Evolutionary conservation across 2,113 vertebrate species (phyloP).

Genomic region (Irena cyanogastra): DNA sequence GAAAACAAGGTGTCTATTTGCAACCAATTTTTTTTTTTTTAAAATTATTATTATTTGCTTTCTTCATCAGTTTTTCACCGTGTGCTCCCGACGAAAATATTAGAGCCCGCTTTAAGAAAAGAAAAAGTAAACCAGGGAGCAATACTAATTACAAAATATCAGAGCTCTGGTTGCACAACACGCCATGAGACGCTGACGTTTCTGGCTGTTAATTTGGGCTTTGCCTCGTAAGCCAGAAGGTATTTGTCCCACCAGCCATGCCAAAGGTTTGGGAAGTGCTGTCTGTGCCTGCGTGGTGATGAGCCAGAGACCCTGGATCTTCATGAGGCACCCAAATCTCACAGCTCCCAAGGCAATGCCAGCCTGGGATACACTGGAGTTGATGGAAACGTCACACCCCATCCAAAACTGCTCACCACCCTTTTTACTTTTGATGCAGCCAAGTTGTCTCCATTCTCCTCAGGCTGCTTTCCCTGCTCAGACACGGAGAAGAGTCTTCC

Average conservation of each 20-base stretch:
- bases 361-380: background rate
- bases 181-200: background rate
- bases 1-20: background rate
- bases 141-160: slow-evolving; percentile 23
- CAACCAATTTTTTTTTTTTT: background rate
- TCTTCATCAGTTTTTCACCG: background rate
- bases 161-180: slow-evolving; percentile 3
- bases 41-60: background rate
- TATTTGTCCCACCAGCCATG: background rate
- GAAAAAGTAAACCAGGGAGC: background rate
- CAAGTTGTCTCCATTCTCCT: background rate
- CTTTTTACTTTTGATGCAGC: background rate
- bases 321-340: background rate
- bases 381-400: background rate
- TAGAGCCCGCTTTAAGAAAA: background rate
- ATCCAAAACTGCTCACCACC: background rate
- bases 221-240: background rate
- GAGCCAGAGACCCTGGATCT: background rate
- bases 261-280: background rate
- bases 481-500: background rate
- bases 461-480: background rate
- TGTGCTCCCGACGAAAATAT: background rate
- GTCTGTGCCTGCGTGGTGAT: background rate
- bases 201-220: background rate
- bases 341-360: background rate